phyloP scores from a whole-genome alignment of 2,888 invertebrate species.

The Orchesella flavescens region DNA sequence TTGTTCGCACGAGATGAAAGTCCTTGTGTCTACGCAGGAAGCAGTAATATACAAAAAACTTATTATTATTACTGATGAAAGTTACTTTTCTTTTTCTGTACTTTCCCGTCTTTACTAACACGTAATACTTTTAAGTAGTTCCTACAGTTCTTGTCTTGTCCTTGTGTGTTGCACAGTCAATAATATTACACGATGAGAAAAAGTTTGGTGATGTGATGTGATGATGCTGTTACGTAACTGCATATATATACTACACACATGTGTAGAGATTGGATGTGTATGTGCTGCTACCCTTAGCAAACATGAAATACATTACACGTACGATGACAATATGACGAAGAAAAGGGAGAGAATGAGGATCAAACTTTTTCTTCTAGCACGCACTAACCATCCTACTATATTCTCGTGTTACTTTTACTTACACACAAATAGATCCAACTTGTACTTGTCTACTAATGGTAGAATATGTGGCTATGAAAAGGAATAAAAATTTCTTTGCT shows the following conservation, averaged over 20 bases:
- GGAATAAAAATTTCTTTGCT: neutral
- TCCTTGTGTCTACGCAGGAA: too few relatives aligned
- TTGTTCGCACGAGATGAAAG: too few relatives aligned
- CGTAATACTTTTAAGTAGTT: slow-evolving; percentile 23
- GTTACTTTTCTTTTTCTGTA: neutral
- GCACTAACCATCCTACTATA: slow-evolving; percentile 6
- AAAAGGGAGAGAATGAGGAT: slow-evolving; percentile 30
- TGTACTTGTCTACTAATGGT: neutral
- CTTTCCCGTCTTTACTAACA: slow-evolving; percentile 2
- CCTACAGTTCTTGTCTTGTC: neutral
- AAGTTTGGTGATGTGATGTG: too few relatives aligned
- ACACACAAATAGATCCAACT: neutral
- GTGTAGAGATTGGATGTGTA: too few relatives aligned
- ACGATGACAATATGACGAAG: neutral
- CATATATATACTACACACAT: too few relatives aligned
- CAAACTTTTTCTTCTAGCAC: slow-evolving; percentile 55
- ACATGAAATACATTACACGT: slow-evolving; percentile 21
- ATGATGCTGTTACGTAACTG: neutral
- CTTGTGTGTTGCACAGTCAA: too few relatives aligned
- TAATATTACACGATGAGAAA: neutral
- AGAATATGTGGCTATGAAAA: neutral
- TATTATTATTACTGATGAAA: slow-evolving; percentile 4
- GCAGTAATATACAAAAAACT: too few relatives aligned
- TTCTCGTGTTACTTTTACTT: slow-evolving; percentile 19
- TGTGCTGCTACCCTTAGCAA: slow-evolving; percentile 14